Percentiles rank a stretch among this genome's conserved stretches.
These are phyloP conservation scores for Augochlorella aurata DNA, from an alignment of 2,888 invertebrate genomes.

Conservation along the genomic window DNA sequence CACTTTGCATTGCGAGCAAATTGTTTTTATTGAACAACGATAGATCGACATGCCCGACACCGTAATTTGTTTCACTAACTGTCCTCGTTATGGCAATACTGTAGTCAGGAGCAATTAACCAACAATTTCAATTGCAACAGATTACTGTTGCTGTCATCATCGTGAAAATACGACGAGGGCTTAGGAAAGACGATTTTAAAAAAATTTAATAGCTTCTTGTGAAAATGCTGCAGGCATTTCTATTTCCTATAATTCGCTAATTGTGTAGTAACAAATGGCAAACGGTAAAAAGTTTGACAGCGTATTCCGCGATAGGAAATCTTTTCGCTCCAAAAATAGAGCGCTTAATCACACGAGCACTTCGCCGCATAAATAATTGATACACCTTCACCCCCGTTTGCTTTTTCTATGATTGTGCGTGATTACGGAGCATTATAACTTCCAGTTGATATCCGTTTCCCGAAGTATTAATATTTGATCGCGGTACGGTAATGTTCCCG, in stretches of 20 bases:
- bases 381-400: not conserved
- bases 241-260: too few relatives aligned
- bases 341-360: not conserved
- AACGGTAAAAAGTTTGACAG: not conserved
- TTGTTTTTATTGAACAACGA: not conserved
- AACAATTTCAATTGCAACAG: too few relatives aligned
- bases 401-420: not conserved
- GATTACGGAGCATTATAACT: not conserved
- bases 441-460: not conserved
- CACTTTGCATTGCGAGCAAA: not conserved
- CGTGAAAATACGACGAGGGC: too few relatives aligned
- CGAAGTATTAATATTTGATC: not conserved
- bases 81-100: too few relatives aligned
- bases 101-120: too few relatives aligned
- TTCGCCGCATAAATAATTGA: slow-evolving; percentile 15
- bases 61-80: too few relatives aligned
- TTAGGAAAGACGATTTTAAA: too few relatives aligned
- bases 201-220: too few relatives aligned
- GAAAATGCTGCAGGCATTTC: too few relatives aligned
- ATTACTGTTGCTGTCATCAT: too few relatives aligned
- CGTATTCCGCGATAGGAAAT: not conserved
- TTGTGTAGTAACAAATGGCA: not conserved
- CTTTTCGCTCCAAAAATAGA: not conserved
- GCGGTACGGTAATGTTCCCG: not conserved
- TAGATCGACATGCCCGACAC: not conserved